These are phyloP conservation scores for Paramormyrops hopkinsi DNA, from an alignment of 2,797 vertebrate genomes.

Conservation along the genomic window DNA sequence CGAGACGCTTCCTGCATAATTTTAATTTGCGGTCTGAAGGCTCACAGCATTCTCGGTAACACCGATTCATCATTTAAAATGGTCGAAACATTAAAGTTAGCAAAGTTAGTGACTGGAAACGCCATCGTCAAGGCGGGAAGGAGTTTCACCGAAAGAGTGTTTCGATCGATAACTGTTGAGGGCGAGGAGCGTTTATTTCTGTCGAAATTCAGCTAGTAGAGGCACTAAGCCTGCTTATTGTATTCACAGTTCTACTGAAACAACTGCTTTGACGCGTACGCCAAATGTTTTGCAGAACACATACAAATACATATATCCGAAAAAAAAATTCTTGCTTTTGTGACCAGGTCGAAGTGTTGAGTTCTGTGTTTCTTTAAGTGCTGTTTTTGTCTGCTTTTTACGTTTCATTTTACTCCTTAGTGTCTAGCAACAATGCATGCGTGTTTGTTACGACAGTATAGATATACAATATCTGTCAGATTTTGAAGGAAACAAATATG, in stretches of 20 bases:
- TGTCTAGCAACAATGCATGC: conserved; percentile 17
- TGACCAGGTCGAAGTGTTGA: conserved; percentile 16
- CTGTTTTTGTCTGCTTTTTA: neutral
- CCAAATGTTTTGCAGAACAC: neutral
- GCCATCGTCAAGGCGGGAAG: neutral
- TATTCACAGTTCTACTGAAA: neutral
- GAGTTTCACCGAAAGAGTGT: neutral
- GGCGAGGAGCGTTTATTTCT: neutral
- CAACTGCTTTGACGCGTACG: neutral
- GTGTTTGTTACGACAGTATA: conserved; percentile 9
- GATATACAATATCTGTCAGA: neutral
- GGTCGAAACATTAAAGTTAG: too few relatives aligned
- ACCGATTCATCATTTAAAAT: neutral
- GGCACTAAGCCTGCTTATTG: neutral
- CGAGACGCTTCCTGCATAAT: neutral
- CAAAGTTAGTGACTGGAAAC: neutral
- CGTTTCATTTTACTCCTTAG: conserved; percentile 2
- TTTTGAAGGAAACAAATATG: neutral
- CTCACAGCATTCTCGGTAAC: neutral
- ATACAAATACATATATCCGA: neutral
- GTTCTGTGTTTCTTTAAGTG: conserved; percentile 3
- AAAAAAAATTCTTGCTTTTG: neutral
- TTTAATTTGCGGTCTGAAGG: conserved; percentile 2
- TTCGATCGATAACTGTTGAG: neutral
- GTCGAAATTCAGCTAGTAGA: neutral